Conservation (phyloP, 2,888 invertebrate species). For the Drosophila merina region DNA sequence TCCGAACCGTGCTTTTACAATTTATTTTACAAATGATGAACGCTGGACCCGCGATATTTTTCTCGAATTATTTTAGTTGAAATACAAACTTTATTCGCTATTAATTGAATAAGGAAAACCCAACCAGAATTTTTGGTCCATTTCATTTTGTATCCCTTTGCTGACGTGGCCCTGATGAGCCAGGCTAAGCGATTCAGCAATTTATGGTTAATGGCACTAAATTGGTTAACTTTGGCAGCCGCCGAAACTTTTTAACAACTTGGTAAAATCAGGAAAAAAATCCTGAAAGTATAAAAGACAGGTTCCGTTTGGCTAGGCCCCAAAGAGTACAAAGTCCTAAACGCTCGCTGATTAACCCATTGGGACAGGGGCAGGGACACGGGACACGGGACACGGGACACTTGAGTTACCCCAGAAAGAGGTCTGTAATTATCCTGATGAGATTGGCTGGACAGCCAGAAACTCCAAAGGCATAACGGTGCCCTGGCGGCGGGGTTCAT, state of each 20-base stretch:
- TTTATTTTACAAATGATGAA: not conserved
- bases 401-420: constrained; percentile 14
- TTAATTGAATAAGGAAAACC: not conserved
- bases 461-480: constrained; percentile 27
- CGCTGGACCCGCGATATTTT: too few species aligned
- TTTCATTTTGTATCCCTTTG: not conserved
- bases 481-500: constrained; percentile 52
- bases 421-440: constrained; percentile 69
- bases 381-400: not conserved
- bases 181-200: constrained; percentile 49
- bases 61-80: too few species aligned
- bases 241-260: constrained; percentile 55
- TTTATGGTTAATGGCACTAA: constrained; percentile 63
- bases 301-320: constrained; percentile 49
- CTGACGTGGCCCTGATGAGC: not conserved
- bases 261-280: constrained; percentile 19
- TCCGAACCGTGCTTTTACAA: constrained; percentile 6
- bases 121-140: not conserved
- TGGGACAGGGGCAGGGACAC: constrained; percentile 39
- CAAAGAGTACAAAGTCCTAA: constrained; percentile 57
- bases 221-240: constrained; percentile 72
- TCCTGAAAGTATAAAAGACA: not conserved
- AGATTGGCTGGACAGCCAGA: constrained; percentile 47
- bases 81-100: not conserved
- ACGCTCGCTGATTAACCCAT: constrained; percentile 66